phyloP scores from a whole-genome alignment of 2,797 vertebrate species.

The Molossus molossus region DNA sequence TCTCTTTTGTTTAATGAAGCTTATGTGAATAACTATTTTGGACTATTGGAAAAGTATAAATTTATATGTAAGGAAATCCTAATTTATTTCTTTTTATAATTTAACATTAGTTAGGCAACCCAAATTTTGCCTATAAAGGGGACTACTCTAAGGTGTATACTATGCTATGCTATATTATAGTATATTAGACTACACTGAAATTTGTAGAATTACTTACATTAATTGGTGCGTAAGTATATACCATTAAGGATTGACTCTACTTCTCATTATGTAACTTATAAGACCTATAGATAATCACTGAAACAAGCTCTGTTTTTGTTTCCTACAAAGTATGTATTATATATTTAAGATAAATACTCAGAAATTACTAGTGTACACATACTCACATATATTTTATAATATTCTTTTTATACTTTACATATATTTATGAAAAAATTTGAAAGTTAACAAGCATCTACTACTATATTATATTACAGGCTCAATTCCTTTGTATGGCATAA shows the following conservation, averaged over 20 bases:
- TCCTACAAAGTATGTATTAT: neutral
- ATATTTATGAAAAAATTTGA: neutral
- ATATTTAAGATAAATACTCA: slow-evolving; percentile 5
- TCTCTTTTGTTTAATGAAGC: neutral
- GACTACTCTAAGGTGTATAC: neutral
- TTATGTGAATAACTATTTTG: neutral
- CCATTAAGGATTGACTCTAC: neutral
- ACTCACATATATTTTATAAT: neutral
- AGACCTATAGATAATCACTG: neutral
- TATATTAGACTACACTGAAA: neutral
- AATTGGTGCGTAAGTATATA: neutral
- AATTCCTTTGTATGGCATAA: neutral
- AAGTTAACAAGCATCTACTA: neutral
- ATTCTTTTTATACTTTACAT: neutral
- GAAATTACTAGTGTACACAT: neutral
- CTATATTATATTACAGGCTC: neutral
- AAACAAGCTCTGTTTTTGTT: neutral
- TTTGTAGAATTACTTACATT: neutral
- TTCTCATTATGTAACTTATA: neutral
- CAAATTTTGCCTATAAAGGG: neutral
- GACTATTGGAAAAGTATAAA: neutral
- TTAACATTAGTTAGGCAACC: neutral
- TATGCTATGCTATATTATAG: neutral
- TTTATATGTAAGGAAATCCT: neutral
- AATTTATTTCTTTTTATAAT: neutral